phyloP scores from a whole-genome alignment of 2,113 vertebrate species.

The Upupa epops region DNA sequence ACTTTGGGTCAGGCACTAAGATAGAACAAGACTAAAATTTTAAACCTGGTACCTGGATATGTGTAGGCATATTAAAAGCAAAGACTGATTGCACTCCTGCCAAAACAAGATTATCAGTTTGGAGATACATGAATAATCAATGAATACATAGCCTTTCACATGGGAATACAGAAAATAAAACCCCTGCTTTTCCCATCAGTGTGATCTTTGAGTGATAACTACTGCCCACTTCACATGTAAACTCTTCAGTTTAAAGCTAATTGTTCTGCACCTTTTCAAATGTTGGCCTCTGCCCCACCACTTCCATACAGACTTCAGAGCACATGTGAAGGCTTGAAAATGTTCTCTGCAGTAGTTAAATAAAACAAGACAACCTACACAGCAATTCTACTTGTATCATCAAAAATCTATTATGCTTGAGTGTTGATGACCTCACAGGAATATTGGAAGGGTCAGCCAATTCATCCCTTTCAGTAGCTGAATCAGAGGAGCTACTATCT shows the following conservation, averaged over 20 bases:
- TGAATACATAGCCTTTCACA: not conserved
- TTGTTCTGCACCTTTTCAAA: not conserved
- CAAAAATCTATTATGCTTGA: not conserved
- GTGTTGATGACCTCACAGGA: not conserved
- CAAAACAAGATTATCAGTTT: not conserved
- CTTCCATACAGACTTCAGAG: not conserved
- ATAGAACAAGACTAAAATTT: not conserved
- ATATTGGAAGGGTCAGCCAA: not conserved
- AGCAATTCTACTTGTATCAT: not conserved
- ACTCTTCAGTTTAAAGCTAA: not conserved
- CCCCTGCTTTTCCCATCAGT: not conserved
- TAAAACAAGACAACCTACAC: not conserved
- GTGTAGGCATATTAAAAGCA: not conserved
- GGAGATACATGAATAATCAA: not conserved
- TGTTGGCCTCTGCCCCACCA: not conserved
- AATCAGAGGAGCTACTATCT: not conserved
- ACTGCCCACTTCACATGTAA: not conserved
- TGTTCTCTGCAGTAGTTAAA: not conserved
- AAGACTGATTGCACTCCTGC: not conserved
- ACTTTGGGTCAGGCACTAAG: not conserved
- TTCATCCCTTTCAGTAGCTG: not conserved
- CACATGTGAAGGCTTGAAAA: not conserved
- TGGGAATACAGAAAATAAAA: not conserved
- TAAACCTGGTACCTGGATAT: not conserved
- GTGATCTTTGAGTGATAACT: not conserved